A percentile compares a stretch with the other conserved stretches of the same genome.
These are phyloP conservation scores for Astropecten irregularis DNA, from an alignment of 53 echinoderm and acorn worm species.

Conservation along the genomic window DNA sequence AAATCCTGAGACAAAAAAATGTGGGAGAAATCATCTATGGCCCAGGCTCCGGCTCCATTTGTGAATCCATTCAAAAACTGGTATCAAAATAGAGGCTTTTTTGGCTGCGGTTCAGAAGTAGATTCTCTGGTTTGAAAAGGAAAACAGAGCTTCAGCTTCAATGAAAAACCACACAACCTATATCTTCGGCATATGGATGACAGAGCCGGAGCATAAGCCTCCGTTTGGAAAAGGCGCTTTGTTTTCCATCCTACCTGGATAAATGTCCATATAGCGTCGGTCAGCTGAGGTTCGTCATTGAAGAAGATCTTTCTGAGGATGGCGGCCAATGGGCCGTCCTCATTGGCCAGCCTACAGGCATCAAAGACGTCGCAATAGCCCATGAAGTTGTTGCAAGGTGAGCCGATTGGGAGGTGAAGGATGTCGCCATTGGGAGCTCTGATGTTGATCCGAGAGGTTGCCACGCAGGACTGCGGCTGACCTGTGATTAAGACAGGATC, in stretches of 20 bases:
- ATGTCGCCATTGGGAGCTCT: slow-evolving; percentile 1
- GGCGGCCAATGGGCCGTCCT: slow-evolving; percentile 86
- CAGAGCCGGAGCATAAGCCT: too few species aligned
- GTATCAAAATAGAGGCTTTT: too few species aligned
- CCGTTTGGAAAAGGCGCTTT: too few species aligned
- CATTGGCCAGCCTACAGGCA: slow-evolving; percentile 74
- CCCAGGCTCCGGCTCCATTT: too few species aligned
- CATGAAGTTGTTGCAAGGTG: slow-evolving; percentile 81
- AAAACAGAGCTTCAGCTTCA: too few species aligned
- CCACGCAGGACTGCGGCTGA: slow-evolving; percentile 52
- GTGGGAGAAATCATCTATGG: too few species aligned
- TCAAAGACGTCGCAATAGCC: slow-evolving; percentile 90
- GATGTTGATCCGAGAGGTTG: slow-evolving; percentile 74
- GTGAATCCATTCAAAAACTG: too few species aligned
- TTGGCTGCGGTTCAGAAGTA: too few species aligned
- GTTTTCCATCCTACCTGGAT: slow-evolving; percentile 56
- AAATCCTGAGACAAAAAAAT: too few species aligned
- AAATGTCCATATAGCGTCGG: slow-evolving; percentile 71
- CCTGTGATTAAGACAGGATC: slow-evolving; percentile 5
- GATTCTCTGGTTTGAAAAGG: too few species aligned
- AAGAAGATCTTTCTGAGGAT: slow-evolving; percentile 83
- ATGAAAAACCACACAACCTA: too few species aligned
- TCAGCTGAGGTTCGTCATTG: slow-evolving; percentile 73
- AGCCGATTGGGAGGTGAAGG: slow-evolving; percentile 50
- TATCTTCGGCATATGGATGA: too few species aligned